A percentile compares a stretch with the other conserved stretches of the same genome.
Evolutionary conservation across 2,888 invertebrate genomes (phyloP).

Genomic region (Brassicogethes aeneus): DNA sequence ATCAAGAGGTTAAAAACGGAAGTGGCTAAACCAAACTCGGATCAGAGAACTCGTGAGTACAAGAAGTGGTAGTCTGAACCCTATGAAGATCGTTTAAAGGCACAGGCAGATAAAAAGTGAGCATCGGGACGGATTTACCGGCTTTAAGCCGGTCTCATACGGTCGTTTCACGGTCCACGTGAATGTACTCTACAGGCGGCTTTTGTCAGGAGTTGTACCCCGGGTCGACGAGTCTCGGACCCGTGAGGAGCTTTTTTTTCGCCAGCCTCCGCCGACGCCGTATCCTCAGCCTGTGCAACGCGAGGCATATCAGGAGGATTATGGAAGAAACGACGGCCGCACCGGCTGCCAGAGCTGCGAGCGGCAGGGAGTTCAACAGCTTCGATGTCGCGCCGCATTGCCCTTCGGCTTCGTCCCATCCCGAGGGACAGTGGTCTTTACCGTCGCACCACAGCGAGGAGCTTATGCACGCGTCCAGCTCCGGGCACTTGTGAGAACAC

Average conservation of each 20-base stretch:
- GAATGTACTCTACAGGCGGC: slow-evolving; percentile 86
- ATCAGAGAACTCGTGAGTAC: not conserved
- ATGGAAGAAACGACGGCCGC: slow-evolving; percentile 49
- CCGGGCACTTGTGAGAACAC: slow-evolving; percentile 57
- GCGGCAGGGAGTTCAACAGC: slow-evolving; percentile 45
- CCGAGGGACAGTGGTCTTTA: slow-evolving; percentile 54
- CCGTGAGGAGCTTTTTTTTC: slow-evolving; percentile 45
- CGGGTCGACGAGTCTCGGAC: slow-evolving; percentile 56
- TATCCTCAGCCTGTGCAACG: slow-evolving; percentile 49
- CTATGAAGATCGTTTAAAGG: slow-evolving; percentile 35
- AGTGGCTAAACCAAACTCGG: slow-evolving; percentile 1
- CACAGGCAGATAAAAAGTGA: slow-evolving; percentile 40
- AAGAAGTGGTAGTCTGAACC: not conserved
- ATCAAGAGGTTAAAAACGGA: no score
- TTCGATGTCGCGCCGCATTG: slow-evolving; percentile 52
- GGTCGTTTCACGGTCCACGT: slow-evolving; percentile 88
- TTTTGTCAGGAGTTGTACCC: slow-evolving; percentile 77
- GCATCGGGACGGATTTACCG: slow-evolving; percentile 39
- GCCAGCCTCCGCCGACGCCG: slow-evolving; percentile 44
- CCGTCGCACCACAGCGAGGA: slow-evolving; percentile 69
- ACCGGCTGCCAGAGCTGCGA: slow-evolving; percentile 50
- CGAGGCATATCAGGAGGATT: slow-evolving; percentile 50
- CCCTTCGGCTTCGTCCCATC: slow-evolving; percentile 63
- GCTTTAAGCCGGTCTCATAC: slow-evolving; percentile 54
- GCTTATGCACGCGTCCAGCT: slow-evolving; percentile 71